Percentiles rank a stretch among this genome's conserved stretches.
Evolutionary conservation across 2,888 invertebrate species (phyloP).

Genomic region (Plebejus anna): DNA sequence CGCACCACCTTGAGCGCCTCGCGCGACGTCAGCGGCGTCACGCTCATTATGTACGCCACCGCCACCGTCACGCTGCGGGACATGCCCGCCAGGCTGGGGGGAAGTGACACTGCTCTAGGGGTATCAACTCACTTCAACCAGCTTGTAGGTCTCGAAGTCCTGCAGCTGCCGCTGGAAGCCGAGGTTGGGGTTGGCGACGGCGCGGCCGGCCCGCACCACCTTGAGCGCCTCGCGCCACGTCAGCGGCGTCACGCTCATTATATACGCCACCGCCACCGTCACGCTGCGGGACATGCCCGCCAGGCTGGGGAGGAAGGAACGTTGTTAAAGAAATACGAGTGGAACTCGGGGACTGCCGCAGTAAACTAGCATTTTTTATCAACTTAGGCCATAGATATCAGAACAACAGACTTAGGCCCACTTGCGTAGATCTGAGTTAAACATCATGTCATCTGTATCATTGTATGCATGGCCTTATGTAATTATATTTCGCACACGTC

Average conservation of each 20-base stretch:
- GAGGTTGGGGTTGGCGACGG: constrained; percentile 96
- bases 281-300: constrained; percentile 98
- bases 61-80: constrained; percentile 97
- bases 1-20: constrained; percentile 96
- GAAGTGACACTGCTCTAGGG: constrained; percentile 12
- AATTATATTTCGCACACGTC: too few species aligned
- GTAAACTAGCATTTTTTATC: too few species aligned
- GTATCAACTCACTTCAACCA: constrained; percentile 82
- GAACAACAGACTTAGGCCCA: too few species aligned
- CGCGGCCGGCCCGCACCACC: constrained; percentile 94
- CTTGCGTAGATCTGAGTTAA: too few species aligned
- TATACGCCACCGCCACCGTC: constrained; percentile 96
- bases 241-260: constrained; percentile 95
- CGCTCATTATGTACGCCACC: constrained; percentile 97
- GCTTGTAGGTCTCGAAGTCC: constrained; percentile 90
- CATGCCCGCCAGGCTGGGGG: constrained; percentile 93
- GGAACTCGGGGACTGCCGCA: too few species aligned
- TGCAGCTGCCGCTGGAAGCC: constrained; percentile 97
- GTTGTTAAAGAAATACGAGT: neutral
- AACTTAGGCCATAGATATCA: too few species aligned
- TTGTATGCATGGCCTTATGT: too few species aligned
- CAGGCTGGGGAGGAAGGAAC: constrained; percentile 78
- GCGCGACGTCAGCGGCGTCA: constrained; percentile 93
- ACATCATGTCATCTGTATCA: too few species aligned
- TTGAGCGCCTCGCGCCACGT: constrained; percentile 96